Evolutionary conservation across 2,113 vertebrate species (phyloP), one percentile per base, ranked within the genome.

Genomic region (Pygoscelis antarcticus): DNA sequence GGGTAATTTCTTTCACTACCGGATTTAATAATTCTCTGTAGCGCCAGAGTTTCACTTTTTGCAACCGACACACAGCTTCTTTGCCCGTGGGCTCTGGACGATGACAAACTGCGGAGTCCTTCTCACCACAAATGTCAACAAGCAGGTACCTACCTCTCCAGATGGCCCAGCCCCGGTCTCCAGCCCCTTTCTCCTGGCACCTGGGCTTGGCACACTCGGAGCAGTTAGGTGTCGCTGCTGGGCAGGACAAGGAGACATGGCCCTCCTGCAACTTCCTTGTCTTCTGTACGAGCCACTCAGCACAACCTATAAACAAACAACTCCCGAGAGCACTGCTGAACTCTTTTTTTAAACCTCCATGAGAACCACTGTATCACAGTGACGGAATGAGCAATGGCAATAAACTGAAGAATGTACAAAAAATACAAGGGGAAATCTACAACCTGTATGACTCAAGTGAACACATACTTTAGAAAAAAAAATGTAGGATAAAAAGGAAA

Each of bases 191-290:
- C 46, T 66, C 12, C 44, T 44, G 32, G 32, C 17, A 38, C 29
- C 32, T 17, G 58, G 42, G 27, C 25, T 87, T 2, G 2, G 57
- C 2, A 1, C 16, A 22, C 4, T 47, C 1, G 0, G 25, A 30
- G 46, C 27, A 52, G 14, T 65, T 54, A 55, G 62, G 15, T 57
- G 80, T 75, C 22, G 7, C 69, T 94, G 77, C 74, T 10, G 64
- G 69, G 65, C 76, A 89, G 65, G 38, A 75, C 34, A 19, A 91
- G 60, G 32, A 92, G 51, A 75, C 25, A 23, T 0, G 6, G 19
- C 40, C 36, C n/a, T 42, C 32, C 57, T 79, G 32, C 47, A 54
- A 71, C 83, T 93, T 95, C 80, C 83, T 86, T 12, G 0, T 78
- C 62, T 72, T 81, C 69, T 69, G 7, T 18, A 26, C 32, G 26